Percentiles rank a stretch among this genome's conserved stretches.
Evolutionary conservation across 2,888 invertebrate genomes (phyloP).

Genomic region (Tridacna gigas): DNA sequence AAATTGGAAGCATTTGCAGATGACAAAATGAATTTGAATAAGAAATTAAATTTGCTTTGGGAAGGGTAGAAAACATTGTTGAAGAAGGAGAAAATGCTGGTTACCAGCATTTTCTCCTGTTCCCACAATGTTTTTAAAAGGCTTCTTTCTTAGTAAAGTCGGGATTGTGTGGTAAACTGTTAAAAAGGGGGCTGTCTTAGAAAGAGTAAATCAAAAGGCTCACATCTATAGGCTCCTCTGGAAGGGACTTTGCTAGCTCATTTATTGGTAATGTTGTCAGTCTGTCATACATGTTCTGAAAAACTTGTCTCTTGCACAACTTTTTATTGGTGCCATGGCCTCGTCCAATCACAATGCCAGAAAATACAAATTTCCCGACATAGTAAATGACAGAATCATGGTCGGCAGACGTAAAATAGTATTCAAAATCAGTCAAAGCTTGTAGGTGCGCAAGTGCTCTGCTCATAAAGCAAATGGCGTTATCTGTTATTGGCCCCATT

Average conservation of each 20-base stretch:
- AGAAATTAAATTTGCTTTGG: too few relatives aligned
- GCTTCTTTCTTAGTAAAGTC: too few relatives aligned
- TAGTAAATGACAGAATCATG: conserved; percentile 61
- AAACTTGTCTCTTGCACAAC: conserved; percentile 59
- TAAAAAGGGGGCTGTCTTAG: too few relatives aligned
- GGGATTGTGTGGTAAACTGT: too few relatives aligned
- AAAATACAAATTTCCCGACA: conserved; percentile 51
- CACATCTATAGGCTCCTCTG: not conserved
- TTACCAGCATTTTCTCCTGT: too few relatives aligned
- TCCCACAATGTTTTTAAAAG: too few relatives aligned
- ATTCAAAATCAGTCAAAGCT: conserved; percentile 64
- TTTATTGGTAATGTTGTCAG: conserved; percentile 40
- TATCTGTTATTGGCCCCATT: conserved; percentile 58
- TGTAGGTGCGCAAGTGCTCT: conserved; percentile 69
- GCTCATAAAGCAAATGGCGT: conserved; percentile 64
- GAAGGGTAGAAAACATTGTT: too few relatives aligned
- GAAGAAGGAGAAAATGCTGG: too few relatives aligned
- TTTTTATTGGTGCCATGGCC: conserved; percentile 70
- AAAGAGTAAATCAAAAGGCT: too few relatives aligned
- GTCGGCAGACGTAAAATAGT: conserved; percentile 45
- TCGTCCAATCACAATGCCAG: conserved; percentile 62
- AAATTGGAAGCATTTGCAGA: too few relatives aligned
- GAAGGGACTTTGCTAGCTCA: conserved; percentile 15
- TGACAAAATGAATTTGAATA: too few relatives aligned
- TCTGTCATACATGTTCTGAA: conserved; percentile 57